Evolutionary conservation across 2,888 invertebrate species (phyloP).

Genomic region (Apamea epomidion): DNA sequence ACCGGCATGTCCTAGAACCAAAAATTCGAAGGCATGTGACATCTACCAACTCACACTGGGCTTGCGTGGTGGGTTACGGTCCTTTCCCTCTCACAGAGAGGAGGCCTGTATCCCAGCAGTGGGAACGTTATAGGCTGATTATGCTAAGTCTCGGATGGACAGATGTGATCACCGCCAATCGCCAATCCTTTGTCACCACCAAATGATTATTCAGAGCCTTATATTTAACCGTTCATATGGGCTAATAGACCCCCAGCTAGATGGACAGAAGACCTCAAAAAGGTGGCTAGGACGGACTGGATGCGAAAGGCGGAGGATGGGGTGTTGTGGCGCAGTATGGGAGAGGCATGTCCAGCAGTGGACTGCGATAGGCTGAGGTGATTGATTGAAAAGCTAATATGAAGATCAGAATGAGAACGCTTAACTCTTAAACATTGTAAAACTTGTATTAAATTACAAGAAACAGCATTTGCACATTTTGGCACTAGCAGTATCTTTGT

Average conservation of each 20-base stretch:
- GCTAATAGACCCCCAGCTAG: not conserved
- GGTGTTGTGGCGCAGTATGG: not conserved
- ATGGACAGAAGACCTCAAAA: not conserved
- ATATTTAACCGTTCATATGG: not conserved
- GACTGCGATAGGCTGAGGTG: not conserved
- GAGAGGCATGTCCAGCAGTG: not conserved
- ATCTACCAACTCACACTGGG: too few species aligned
- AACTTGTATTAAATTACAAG: not conserved
- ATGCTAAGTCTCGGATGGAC: not conserved
- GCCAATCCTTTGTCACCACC: not conserved
- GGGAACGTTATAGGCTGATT: too few species aligned
- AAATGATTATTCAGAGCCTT: not conserved
- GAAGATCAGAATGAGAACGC: not conserved
- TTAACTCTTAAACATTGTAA: not conserved
- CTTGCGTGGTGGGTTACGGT: too few species aligned
- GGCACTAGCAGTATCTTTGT: constrained; percentile 1
- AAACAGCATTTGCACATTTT: not conserved
- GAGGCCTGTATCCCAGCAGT: too few species aligned
- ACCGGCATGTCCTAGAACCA: too few species aligned
- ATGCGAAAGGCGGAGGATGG: not conserved
- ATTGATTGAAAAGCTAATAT: not conserved
- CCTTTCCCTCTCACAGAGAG: too few species aligned
- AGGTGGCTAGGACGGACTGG: not conserved
- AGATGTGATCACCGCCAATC: not conserved
- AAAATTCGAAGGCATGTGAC: too few species aligned